These are phyloP conservation scores for Zoanthus solanderi DNA, from an alignment of 92 coral and sea anemone genomes.

Conservation along the genomic window DNA sequence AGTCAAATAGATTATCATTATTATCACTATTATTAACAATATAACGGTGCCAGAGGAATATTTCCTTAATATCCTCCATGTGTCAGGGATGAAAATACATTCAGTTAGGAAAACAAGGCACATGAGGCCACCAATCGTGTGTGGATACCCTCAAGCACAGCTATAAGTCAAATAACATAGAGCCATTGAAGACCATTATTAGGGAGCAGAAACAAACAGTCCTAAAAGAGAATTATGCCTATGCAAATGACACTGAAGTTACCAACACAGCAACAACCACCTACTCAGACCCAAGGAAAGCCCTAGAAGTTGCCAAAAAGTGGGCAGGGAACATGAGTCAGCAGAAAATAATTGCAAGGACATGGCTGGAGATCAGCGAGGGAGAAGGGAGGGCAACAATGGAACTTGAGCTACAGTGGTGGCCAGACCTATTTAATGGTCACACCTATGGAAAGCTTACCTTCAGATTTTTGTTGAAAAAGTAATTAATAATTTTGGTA, in stretches of 20 bases:
- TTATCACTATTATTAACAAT: no score
- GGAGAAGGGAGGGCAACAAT: conserved; percentile 14
- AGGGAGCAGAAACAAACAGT: neutral
- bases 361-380: neutral
- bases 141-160: neutral
- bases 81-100: neutral
- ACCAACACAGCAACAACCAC: neutral
- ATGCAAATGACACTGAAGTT: neutral
- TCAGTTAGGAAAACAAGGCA: neutral
- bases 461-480: no score
- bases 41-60: conserved; percentile 14
- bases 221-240: neutral
- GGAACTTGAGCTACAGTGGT: conserved; percentile 7
- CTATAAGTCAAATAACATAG: neutral
- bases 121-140: neutral
- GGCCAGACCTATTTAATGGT: neutral
- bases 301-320: neutral
- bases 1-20: no score
- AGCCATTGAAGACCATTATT: neutral
- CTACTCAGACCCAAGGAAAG: neutral
- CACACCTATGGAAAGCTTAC: no score
- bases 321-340: neutral
- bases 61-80: conserved; percentile 1
- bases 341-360: neutral
- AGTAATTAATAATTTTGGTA: no score